Percentiles rank a stretch among this genome's conserved stretches.
Conservation (phyloP, 2,888 invertebrate genomes). For the Abrostola tripartita region DNA sequence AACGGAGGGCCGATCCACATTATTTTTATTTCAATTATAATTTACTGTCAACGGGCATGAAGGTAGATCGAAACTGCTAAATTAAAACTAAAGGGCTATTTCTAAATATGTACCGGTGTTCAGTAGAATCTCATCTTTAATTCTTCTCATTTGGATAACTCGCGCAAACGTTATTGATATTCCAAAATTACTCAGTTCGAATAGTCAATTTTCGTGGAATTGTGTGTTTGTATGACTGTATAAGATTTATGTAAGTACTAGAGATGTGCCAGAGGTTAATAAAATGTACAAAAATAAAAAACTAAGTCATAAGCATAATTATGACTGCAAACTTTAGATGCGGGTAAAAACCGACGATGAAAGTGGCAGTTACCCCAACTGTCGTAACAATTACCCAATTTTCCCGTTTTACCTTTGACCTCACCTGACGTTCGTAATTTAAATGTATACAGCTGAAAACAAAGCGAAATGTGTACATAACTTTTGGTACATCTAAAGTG, state of each 20-base stretch:
- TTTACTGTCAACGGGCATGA: too few relatives aligned
- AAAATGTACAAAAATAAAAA: neutral
- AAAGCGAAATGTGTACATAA: neutral
- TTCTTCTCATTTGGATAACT: neutral
- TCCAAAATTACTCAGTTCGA: neutral
- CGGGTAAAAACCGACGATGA: neutral
- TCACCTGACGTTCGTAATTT: neutral
- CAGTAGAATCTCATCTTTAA: slow-evolving; percentile 17
- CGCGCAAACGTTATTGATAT: neutral
- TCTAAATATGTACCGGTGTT: too few relatives aligned
- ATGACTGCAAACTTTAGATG: neutral
- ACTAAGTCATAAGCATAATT: neutral
- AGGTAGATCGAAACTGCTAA: too few relatives aligned
- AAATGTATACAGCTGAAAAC: neutral
- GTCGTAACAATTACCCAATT: too few relatives aligned
- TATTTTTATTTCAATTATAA: too few relatives aligned
- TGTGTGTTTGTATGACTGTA: slow-evolving; percentile 17
- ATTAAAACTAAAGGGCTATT: too few relatives aligned
- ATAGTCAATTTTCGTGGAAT: slow-evolving; percentile 34
- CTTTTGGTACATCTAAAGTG: slow-evolving; percentile 1
- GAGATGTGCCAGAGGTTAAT: slow-evolving; percentile 8
- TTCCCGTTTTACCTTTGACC: too few relatives aligned
- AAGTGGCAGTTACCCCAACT: neutral
- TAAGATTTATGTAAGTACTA: slow-evolving; percentile 7
- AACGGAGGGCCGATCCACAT: too few relatives aligned